These are phyloP conservation scores for Pyrgilauda ruficollis DNA, from an alignment of 2,113 vertebrate genomes.

Conservation along the genomic window DNA sequence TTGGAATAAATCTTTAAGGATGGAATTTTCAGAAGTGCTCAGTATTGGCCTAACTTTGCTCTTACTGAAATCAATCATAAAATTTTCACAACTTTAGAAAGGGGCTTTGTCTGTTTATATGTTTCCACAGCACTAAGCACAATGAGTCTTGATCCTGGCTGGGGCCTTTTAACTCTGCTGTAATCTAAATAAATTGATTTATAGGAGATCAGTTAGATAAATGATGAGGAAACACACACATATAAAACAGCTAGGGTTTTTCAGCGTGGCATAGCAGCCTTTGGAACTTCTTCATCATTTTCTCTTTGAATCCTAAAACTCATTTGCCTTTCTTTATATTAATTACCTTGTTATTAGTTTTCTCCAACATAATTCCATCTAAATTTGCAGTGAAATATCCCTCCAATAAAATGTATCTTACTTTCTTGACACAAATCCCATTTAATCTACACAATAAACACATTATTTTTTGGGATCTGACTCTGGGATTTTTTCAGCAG, in stretches of 20 bases:
- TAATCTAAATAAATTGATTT: slow-evolving; percentile 57
- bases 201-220: slow-evolving; percentile 34
- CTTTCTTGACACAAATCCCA: background rate
- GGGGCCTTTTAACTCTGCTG: slow-evolving; percentile 21
- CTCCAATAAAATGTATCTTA: background rate
- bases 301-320: background rate
- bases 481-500: background rate
- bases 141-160: slow-evolving; percentile 31
- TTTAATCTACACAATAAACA: background rate
- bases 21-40: slow-evolving; percentile 50
- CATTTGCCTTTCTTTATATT: background rate
- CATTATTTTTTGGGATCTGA: background rate
- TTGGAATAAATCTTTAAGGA: slow-evolving; percentile 67
- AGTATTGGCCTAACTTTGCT: slow-evolving; percentile 44
- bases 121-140: slow-evolving; percentile 33
- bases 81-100: slow-evolving; percentile 52
- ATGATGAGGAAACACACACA: background rate
- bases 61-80: slow-evolving; percentile 59
- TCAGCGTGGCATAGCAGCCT: background rate
- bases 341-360: background rate
- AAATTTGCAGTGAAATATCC: background rate
- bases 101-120: slow-evolving; percentile 31
- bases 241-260: background rate
- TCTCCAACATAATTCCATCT: background rate
- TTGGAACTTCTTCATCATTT: background rate